Evolutionary conservation across 2,797 vertebrate species (phyloP).

Genomic region (Lophius americanus): DNA sequence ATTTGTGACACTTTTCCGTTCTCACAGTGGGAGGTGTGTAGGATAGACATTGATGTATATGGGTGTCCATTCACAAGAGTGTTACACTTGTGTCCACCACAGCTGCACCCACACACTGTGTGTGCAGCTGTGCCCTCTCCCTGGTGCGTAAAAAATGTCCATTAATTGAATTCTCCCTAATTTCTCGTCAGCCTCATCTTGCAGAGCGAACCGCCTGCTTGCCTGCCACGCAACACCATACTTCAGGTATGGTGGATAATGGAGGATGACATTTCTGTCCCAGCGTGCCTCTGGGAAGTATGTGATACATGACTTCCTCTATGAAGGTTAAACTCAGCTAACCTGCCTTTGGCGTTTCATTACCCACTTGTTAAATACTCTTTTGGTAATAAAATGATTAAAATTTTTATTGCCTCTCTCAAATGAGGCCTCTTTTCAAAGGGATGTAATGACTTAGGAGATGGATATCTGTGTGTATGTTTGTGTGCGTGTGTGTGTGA

Average conservation of each 20-base stretch:
- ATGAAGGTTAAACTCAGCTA: constrained; percentile 99
- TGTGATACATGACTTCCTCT: constrained; percentile 99
- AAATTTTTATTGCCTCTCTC: constrained; percentile 99
- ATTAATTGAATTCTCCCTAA: constrained; percentile 99
- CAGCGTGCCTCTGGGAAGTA: constrained; percentile 95
- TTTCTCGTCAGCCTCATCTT: constrained; percentile 87
- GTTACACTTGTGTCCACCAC: constrained; percentile 27
- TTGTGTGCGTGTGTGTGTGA: constrained; percentile 82
- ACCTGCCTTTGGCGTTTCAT: constrained; percentile 99
- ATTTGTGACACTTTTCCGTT: constrained; percentile 35
- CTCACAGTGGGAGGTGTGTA: constrained; percentile 80
- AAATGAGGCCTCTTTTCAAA: constrained; percentile 98
- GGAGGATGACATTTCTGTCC: constrained; percentile 98
- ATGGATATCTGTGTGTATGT: constrained; percentile 85
- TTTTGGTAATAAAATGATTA: constrained; percentile 99
- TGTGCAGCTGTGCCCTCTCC: constrained; percentile 85
- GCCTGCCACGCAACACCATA: constrained; percentile 85
- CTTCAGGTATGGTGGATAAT: constrained; percentile 96
- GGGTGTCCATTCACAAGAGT: constrained; percentile 30
- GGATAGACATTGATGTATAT: constrained; percentile 65
- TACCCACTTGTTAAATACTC: constrained; percentile 99
- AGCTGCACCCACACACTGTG: constrained; percentile 13
- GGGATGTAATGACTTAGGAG: constrained; percentile 97
- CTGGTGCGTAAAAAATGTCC: constrained; percentile 95
- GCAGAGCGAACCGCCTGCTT: constrained; percentile 76